Conservation (phyloP, 1,140 invertebrate genomes). For the Eriocheir sinensis region DNA sequence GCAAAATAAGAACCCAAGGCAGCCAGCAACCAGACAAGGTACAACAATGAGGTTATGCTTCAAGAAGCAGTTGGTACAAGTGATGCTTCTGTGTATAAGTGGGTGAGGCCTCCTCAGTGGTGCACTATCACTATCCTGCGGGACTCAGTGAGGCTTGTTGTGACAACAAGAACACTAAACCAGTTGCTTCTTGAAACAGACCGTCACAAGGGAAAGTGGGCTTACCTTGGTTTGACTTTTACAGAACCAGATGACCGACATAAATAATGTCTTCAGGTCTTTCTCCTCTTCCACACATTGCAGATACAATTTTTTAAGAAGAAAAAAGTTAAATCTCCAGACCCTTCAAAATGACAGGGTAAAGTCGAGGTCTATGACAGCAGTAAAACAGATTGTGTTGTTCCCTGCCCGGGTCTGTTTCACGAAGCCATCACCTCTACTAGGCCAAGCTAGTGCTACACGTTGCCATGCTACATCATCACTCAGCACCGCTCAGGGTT, state of each 20-base stretch:
- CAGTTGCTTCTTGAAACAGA: slow-evolving; percentile 77
- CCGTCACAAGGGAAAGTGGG: slow-evolving; percentile 72
- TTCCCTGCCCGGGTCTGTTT: slow-evolving; percentile 75
- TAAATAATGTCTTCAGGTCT: slow-evolving; percentile 68
- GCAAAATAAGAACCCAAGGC: slow-evolving; percentile 20
- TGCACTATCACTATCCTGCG: slow-evolving; percentile 34
- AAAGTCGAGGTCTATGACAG: slow-evolving; percentile 61
- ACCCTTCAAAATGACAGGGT: slow-evolving; percentile 23
- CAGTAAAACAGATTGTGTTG: slow-evolving; percentile 69
- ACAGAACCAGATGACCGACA: slow-evolving; percentile 64
- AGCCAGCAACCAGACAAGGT: slow-evolving; percentile 33
- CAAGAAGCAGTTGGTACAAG: slow-evolving; percentile 66
- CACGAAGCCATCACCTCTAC: slow-evolving; percentile 73
- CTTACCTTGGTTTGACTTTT: slow-evolving; percentile 72
- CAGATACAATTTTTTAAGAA: slow-evolving; percentile 66
- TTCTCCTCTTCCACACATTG: slow-evolving; percentile 73
- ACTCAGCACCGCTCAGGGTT: neutral
- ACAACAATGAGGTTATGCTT: slow-evolving; percentile 66
- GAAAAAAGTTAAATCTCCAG: neutral
- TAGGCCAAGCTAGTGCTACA: slow-evolving; percentile 42
- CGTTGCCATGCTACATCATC: slow-evolving; percentile 3
- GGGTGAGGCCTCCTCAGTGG: slow-evolving; percentile 48
- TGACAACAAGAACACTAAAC: slow-evolving; percentile 31
- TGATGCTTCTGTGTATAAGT: slow-evolving; percentile 27
- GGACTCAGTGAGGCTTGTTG: slow-evolving; percentile 30